These are phyloP conservation scores for Nematostella vectensis DNA, from an alignment of 92 coral and sea anemone species.

Conservation along the genomic window DNA sequence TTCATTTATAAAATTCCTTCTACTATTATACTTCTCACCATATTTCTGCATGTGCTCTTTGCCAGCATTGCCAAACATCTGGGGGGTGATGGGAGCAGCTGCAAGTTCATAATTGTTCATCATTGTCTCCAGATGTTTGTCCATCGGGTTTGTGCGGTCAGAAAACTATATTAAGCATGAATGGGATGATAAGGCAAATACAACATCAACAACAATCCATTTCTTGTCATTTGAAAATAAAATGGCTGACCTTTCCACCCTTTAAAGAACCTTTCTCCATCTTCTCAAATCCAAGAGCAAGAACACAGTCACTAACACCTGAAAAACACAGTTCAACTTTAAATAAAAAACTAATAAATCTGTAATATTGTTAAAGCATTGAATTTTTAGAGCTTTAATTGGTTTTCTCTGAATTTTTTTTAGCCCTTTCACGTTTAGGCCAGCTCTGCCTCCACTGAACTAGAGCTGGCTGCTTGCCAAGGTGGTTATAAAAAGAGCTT, in stretches of 20 bases:
- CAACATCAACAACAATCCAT: background rate
- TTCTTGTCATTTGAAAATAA: background rate
- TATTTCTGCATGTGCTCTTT: slow-evolving; percentile 96
- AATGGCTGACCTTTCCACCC: slow-evolving; percentile 40
- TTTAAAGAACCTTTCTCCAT: slow-evolving; percentile 86
- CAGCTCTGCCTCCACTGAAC: no score
- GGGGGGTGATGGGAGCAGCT: slow-evolving; percentile 90
- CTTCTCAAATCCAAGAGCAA: slow-evolving; percentile 96
- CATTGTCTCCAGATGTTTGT: slow-evolving; percentile 75
- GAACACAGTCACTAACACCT: slow-evolving; percentile 82
- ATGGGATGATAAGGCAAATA: background rate
- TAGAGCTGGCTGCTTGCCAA: no score
- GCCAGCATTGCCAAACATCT: slow-evolving; percentile 98
- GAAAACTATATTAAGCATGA: slow-evolving; percentile 51
- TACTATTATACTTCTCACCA: no score
- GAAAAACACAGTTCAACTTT: background rate
- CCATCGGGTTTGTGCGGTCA: slow-evolving; percentile 79
- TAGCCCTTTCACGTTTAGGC: no score
- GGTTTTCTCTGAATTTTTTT: no score
- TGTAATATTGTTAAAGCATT: no score
- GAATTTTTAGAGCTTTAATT: no score
- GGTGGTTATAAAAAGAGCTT: no score
- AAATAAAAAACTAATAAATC: background rate
- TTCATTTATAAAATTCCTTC: no score
- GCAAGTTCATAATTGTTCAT: slow-evolving; percentile 57